Evolutionary conservation across 1,140 invertebrate genomes (phyloP).

Genomic region (Drosophila bifasciata): DNA sequence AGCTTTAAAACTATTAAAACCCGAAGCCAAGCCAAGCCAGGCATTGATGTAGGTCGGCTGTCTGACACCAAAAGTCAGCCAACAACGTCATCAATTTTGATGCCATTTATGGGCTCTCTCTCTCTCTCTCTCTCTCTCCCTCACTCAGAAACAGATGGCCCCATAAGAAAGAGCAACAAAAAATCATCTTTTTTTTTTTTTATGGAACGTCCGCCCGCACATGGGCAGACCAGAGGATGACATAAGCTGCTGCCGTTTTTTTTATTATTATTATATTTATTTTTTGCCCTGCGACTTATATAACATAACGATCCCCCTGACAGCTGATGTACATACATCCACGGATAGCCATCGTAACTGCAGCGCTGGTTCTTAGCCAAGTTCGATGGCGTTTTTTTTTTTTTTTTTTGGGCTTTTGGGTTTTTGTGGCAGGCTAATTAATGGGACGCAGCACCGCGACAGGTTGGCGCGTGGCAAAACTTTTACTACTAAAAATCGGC

Average conservation of each 20-base stretch:
- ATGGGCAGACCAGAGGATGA: constrained; percentile 19
- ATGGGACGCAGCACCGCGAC: constrained; percentile 40
- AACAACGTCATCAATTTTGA: constrained; percentile 41
- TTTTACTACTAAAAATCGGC: constrained; percentile 3
- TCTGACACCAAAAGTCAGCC: constrained; percentile 3
- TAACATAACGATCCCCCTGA: constrained; percentile 11
- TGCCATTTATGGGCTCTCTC: constrained; percentile 46
- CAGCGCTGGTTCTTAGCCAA: constrained; percentile 33
- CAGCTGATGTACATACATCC: constrained; percentile 10
- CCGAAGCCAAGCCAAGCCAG: no score
- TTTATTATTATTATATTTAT: not conserved
- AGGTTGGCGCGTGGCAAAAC: constrained; percentile 61
- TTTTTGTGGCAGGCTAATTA: constrained; percentile 54
- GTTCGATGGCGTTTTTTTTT: constrained; percentile 14
- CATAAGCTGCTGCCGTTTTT: constrained; percentile 45
- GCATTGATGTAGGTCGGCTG: constrained; percentile 67
- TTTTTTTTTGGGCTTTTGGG: constrained; percentile 19
- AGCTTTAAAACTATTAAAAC: constrained; percentile 44
- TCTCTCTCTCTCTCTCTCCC: no score
- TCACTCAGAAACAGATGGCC: constrained; percentile 35
- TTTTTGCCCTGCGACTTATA: constrained; percentile 21
- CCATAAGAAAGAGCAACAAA: constrained; percentile 29
- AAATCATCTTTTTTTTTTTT: constrained; percentile 59
- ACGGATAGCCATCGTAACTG: not conserved
- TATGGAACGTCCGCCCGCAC: constrained; percentile 47